Conservation (phyloP, 2,113 vertebrate genomes). For the Archilochus colubris region DNA sequence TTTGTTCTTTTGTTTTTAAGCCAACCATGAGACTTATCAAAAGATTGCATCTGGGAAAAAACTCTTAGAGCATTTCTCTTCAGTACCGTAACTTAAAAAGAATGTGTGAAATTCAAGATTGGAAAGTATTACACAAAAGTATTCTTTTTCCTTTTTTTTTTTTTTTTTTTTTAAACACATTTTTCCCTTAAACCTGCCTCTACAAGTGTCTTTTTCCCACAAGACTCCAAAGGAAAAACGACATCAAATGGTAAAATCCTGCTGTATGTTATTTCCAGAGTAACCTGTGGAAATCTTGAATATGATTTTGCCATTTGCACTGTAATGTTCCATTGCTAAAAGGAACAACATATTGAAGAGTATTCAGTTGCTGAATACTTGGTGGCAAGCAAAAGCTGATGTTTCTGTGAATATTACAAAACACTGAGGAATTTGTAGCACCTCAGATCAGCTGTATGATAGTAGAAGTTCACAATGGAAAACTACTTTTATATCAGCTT, state of each 20-base stretch:
- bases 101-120: slow-evolving; percentile 50
- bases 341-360: not conserved
- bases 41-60: slow-evolving; percentile 20
- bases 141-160: not conserved
- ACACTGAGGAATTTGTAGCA: slow-evolving; percentile 6
- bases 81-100: slow-evolving; percentile 13
- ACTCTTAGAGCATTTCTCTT: slow-evolving; percentile 22
- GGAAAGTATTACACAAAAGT: slow-evolving; percentile 57
- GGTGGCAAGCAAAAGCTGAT: slow-evolving; percentile 48
- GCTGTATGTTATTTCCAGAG: slow-evolving; percentile 60
- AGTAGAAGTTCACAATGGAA: slow-evolving; percentile 34
- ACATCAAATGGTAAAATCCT: slow-evolving; percentile 58
- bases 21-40: slow-evolving; percentile 28
- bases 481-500: slow-evolving; percentile 16
- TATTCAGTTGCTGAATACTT: not conserved
- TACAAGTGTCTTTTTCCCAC: not conserved
- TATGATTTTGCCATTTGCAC: slow-evolving; percentile 53
- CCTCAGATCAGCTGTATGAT: not conserved
- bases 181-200: slow-evolving; percentile 18
- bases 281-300: slow-evolving; percentile 59
- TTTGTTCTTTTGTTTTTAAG: slow-evolving; percentile 29
- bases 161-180: not conserved
- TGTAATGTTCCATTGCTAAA: slow-evolving; percentile 51
- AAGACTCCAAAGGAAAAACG: slow-evolving; percentile 56
- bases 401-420: slow-evolving; percentile 36